A percentile compares a stretch with the other conserved stretches of the same genome.
Conservation (phyloP, 2,888 invertebrate genomes). For the Antheraea yamamai region DNA sequence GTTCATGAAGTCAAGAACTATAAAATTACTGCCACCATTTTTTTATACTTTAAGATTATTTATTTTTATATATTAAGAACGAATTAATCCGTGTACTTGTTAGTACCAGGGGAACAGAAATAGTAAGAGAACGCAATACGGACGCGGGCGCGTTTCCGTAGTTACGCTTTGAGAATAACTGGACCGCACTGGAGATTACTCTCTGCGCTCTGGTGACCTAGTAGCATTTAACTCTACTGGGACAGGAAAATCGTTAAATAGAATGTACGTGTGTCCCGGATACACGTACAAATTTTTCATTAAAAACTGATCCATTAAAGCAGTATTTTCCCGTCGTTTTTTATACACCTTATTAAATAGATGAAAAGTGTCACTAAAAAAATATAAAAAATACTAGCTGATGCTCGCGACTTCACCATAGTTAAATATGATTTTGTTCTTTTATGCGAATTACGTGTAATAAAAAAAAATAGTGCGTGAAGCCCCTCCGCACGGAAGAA, state of each 20-base stretch:
- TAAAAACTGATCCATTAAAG: no score
- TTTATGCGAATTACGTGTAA: no score
- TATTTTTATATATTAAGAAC: background rate
- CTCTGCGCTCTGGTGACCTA: slow-evolving; percentile 18
- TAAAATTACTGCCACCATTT: no score
- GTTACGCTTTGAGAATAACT: slow-evolving; percentile 11
- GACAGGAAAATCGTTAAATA: slow-evolving; percentile 5
- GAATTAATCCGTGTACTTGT: background rate
- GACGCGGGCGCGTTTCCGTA: slow-evolving; percentile 11
- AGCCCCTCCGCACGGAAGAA: no score
- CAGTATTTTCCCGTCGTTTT: no score
- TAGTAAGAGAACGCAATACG: background rate
- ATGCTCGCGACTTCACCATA: no score
- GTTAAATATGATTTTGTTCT: no score
- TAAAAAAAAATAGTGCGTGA: no score
- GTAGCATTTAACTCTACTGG: slow-evolving; percentile 14
- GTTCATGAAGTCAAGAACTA: no score
- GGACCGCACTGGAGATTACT: slow-evolving; percentile 17
- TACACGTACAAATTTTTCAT: background rate
- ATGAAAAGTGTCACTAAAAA: no score
- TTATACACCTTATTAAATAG: no score
- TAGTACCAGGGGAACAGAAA: background rate
- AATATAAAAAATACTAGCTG: no score
- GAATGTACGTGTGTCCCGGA: background rate
- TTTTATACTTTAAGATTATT: background rate